Conservation (phyloP, 1,140 invertebrate species). For the Caenorhabditis inopinata region DNA sequence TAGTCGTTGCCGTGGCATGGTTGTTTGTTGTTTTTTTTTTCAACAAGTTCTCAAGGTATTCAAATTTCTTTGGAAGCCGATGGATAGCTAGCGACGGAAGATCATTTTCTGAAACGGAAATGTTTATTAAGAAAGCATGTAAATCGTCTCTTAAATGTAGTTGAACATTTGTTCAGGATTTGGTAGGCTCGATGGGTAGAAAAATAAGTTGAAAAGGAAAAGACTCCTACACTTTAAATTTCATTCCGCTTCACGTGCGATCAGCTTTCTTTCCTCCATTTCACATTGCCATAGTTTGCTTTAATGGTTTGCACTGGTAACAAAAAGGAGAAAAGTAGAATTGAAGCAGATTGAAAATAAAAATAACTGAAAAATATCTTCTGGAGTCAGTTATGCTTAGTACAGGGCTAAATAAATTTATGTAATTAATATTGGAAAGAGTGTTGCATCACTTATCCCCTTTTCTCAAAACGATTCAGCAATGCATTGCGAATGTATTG, state of each 20-base stretch:
- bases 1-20: no score
- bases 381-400: not conserved
- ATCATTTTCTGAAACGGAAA: not conserved
- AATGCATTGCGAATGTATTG: slow-evolving; percentile 24
- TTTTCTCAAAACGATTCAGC: not conserved
- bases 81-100: not conserved
- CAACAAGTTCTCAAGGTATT: not conserved
- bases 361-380: not conserved
- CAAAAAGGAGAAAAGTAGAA: not conserved
- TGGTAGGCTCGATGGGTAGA: not conserved
- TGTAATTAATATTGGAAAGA: slow-evolving; percentile 23
- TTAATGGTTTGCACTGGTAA: not conserved
- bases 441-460: slow-evolving; percentile 27
- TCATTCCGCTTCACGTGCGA: slow-evolving; percentile 31
- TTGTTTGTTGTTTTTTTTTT: not conserved
- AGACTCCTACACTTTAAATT: slow-evolving; percentile 20
- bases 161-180: slow-evolving; percentile 31
- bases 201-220: not conserved
- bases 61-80: slow-evolving; percentile 1
- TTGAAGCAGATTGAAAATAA: not conserved
- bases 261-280: not conserved
- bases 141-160: not conserved
- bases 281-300: slow-evolving; percentile 1
- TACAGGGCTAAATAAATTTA: not conserved
- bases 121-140: not conserved